Percentiles rank a stretch among this genome's conserved stretches.
phyloP scores from a whole-genome alignment of 2,888 invertebrate genomes.

The Plagodis pulveraria region DNA sequence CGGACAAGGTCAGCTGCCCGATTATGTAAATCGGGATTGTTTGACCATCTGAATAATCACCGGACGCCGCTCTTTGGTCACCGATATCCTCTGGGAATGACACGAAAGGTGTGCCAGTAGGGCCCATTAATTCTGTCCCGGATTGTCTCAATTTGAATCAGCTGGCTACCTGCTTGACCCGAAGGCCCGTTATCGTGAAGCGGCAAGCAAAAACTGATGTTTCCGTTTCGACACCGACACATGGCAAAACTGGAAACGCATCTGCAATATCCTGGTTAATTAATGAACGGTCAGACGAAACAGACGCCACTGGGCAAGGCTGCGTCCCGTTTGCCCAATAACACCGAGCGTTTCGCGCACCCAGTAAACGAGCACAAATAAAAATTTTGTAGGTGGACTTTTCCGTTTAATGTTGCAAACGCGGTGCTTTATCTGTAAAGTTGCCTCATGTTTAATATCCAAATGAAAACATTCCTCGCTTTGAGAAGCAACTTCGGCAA shows the following conservation, averaged over 20 bases:
- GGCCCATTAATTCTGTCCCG: constrained; percentile 46
- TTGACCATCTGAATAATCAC: constrained; percentile 64
- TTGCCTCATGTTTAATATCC: constrained; percentile 64
- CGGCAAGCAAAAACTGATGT: constrained; percentile 67
- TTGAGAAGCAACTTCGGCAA: constrained; percentile 76
- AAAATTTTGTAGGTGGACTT: constrained; percentile 18
- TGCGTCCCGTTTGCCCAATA: constrained; percentile 53
- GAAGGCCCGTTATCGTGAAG: constrained; percentile 63
- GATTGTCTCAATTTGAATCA: constrained; percentile 53
- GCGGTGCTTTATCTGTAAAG: constrained; percentile 52
- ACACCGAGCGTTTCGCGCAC: constrained; percentile 21
- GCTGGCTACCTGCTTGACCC: constrained; percentile 73
- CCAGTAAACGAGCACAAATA: constrained; percentile 29
- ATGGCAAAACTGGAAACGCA: constrained; percentile 67
- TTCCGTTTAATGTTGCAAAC: constrained; percentile 17
- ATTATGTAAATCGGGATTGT: constrained; percentile 65
- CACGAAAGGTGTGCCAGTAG: constrained; percentile 44
- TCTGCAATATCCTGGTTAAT: constrained; percentile 70
- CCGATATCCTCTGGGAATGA: constrained; percentile 61
- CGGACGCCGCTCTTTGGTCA: constrained; percentile 40
- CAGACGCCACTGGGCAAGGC: constrained; percentile 47
- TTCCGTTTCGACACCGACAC: constrained; percentile 65
- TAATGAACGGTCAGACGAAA: constrained; percentile 56
- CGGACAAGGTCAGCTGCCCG: constrained; percentile 70
- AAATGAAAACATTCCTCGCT: constrained; percentile 77